Evolutionary conservation across 2,888 invertebrate genomes (phyloP), one percentile per base, ranked within the genome.

Genomic region (Dermolepida albohirtum): DNA sequence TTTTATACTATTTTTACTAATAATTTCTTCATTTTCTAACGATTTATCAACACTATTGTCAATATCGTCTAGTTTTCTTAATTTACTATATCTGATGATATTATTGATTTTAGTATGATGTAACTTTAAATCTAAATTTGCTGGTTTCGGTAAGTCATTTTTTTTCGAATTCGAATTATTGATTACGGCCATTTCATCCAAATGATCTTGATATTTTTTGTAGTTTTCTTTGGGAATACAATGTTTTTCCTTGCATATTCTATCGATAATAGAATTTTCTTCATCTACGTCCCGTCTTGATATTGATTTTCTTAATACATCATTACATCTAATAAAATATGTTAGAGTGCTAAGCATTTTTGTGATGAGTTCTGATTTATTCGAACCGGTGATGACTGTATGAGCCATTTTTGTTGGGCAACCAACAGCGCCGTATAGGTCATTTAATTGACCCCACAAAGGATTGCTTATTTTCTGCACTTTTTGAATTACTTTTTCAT

Each of bases 361-460:
- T 74, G 90, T 89, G 59, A 96, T 87, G 68, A 92, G 83, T 7
- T 88, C 87, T 1, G 87, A 84, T 78, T 92, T 89, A 62, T 87
- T 86, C 6, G 86, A 82, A 34, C 92, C 92, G 34, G 91, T 89
- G 72, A 97, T 87, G 63, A 97, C 88, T 4, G 96, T 96, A 71
- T 92, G 89, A 0, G 94, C 89, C 41, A 93, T 85, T 80, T 91
- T 89, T 0, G 90, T 87, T 0, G 95, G 94, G 80, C 87, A 88
- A 1, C 94, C 95, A 49, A 94, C 88, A 62, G 92, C 92, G n/a
- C 95, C 96, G 79, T 92, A 93, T 27, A 96, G 84, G 80, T 96
- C 95, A 39, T 91, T 89, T 71, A 96, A 86, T 78, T 97, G 96
- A 0, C 94, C 94, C 96, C 96, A 95, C 0, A 96, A 82, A 0